These are phyloP conservation scores for Hydrocynus forskahlii DNA, from an alignment of 2,797 vertebrate genomes.

Conservation along the genomic window DNA sequence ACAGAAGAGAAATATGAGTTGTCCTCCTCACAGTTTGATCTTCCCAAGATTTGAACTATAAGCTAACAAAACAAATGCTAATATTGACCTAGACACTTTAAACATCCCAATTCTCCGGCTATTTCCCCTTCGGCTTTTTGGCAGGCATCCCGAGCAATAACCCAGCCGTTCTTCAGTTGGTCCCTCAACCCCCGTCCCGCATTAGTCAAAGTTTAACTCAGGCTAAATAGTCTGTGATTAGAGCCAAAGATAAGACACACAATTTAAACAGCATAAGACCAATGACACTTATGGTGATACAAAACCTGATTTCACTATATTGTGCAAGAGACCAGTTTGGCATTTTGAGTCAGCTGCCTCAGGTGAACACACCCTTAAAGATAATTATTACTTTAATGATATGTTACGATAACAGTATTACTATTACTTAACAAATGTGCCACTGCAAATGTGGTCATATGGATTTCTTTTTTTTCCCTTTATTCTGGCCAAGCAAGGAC, in stretches of 20 bases:
- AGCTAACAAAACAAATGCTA: slow-evolving; percentile 50
- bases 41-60: slow-evolving; percentile 45
- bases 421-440: background rate
- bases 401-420: background rate
- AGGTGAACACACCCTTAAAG: background rate
- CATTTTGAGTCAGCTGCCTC: background rate
- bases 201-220: slow-evolving; percentile 53
- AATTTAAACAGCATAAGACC: slow-evolving; percentile 41
- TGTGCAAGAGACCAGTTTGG: background rate
- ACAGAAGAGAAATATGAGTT: slow-evolving; percentile 33
- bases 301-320: slow-evolving; percentile 25
- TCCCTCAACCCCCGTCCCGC: slow-evolving; percentile 28
- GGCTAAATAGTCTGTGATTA: slow-evolving; percentile 35
- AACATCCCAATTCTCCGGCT: slow-evolving; percentile 59
- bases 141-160: slow-evolving; percentile 46
- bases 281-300: slow-evolving; percentile 31
- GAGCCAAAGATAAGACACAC: slow-evolving; percentile 38
- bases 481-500: no score
- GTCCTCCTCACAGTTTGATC: slow-evolving; percentile 37
- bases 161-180: slow-evolving; percentile 25
- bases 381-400: background rate
- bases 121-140: slow-evolving; percentile 47
- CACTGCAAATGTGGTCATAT: background rate
- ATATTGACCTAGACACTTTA: slow-evolving; percentile 58
- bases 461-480: background rate